phyloP scores from a whole-genome alignment of 2,888 invertebrate species.

The Oscheius sp. region DNA sequence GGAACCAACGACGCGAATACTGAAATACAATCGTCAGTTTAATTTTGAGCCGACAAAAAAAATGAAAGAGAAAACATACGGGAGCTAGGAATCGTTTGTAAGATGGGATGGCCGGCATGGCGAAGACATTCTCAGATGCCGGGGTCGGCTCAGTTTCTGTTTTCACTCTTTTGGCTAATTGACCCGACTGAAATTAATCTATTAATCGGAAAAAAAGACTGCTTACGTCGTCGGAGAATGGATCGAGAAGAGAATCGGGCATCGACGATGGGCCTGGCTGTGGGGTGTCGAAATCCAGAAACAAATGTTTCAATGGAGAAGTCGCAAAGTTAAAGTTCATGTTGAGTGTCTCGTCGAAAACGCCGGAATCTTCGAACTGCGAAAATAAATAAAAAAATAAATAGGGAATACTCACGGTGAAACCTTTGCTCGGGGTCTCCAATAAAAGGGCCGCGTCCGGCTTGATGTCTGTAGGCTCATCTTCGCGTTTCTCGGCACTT shows the following conservation, averaged over 20 bases:
- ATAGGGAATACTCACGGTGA: constrained; percentile 15
- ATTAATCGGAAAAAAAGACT: neutral
- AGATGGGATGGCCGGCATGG: neutral
- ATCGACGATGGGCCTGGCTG: neutral
- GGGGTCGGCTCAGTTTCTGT: neutral
- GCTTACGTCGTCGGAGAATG: neutral
- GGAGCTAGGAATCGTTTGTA: neutral
- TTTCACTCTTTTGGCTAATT: neutral
- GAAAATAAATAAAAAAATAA: neutral
- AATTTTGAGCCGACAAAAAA: neutral
- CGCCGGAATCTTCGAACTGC: constrained; percentile 30
- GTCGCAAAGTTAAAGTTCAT: neutral
- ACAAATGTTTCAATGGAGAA: constrained; percentile 29
- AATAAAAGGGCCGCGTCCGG: neutral
- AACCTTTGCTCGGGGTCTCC: constrained; percentile 37
- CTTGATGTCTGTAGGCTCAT: neutral
- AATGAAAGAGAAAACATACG: neutral
- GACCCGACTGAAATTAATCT: neutral
- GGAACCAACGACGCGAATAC: constrained; percentile 38
- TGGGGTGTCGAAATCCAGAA: neutral
- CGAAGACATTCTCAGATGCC: neutral
- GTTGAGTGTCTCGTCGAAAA: constrained; percentile 3
- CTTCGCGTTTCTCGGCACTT: neutral
- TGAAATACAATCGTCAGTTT: neutral
- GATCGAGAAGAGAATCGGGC: neutral